Base-by-base conservation (phyloP, 2,888 invertebrate species). In the Cartodere bifasciata region DNA sequence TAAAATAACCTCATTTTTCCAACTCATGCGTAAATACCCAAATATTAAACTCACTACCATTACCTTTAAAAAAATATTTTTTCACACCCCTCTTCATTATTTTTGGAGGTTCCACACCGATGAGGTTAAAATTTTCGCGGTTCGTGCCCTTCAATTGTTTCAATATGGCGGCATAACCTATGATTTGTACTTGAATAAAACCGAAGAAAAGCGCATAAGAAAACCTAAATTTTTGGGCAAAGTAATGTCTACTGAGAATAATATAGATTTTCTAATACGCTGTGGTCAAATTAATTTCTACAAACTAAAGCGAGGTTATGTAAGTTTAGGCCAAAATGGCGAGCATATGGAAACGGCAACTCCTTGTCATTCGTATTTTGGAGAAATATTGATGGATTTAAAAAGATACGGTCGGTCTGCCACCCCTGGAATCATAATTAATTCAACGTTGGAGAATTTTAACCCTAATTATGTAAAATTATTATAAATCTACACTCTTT, bases 131-230 rank as follows among this genome's bases (percentile, higher is more conserved):
- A 45, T 64, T 12, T 70, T 72, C 45, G 68, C 70, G 23, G 55
- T 64, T 1, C 56, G 72, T 41, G 53, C 66, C 14, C 55, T 63
- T 36, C 58, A 66, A 23, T 55, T 71, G 14, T 72, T 70, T 70
- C 61, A 68, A 45, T 57, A 58, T 38, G 70, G 68, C 5, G 72
- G 72, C 2, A 55, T 71, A 5, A 55, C 52, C 31, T 59, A 56
- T 34, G 52, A 51, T 31, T 38, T 53, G 27, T 35, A 40, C 4
- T 33, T 36, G 3, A 29, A 23, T 13, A 29, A 30, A 22, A 33
- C n/a, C n/a, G n/a, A n/a, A n/a, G n/a, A n/a, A n/a, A n/a, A n/a
- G n/a, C n/a, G n/a, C n/a, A n/a, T n/a, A n/a, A n/a, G n/a, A n/a
- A n/a, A n/a, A n/a, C n/a, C n/a, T n/a, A n/a, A n/a, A n/a, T n/a